Conservation (phyloP, 2,888 invertebrate genomes). For the Melipona beecheii region DNA sequence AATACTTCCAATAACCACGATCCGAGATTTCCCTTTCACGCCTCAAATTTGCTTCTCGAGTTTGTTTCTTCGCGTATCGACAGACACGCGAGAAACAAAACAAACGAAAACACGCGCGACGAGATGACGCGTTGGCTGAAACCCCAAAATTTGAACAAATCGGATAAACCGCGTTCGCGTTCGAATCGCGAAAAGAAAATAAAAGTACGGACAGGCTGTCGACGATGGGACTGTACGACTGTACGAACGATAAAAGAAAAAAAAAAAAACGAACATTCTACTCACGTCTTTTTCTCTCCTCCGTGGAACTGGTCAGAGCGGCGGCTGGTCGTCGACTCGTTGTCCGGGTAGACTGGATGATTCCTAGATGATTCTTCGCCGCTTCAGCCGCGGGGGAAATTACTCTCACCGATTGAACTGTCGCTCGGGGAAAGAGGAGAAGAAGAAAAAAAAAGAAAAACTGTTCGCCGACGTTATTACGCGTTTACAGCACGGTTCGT, state of each 20-base stretch:
- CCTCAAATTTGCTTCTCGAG: no score
- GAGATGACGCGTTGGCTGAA: not conserved
- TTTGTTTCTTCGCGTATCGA: no score
- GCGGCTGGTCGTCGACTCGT: conserved; percentile 37
- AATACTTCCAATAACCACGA: not conserved
- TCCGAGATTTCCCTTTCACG: not conserved
- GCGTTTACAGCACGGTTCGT: not conserved
- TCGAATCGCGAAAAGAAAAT: no score
- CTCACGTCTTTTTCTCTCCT: conserved; percentile 69
- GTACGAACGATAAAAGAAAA: no score
- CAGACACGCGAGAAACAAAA: no score
- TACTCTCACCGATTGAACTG: conserved; percentile 60
- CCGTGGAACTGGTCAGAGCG: conserved; percentile 35
- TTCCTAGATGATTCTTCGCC: conserved; percentile 41
- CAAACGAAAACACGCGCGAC: not conserved
- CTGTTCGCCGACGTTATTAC: not conserved
- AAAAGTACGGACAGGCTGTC: not conserved
- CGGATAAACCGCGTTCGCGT: no score
- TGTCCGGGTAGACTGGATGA: conserved; percentile 11
- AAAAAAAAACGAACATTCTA: conserved; percentile 38
- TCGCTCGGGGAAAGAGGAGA: conserved; percentile 17
- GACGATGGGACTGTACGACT: not conserved
- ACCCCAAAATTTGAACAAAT: not conserved
- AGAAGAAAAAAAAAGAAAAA: not conserved
- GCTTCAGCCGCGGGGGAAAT: conserved; percentile 1